Evolutionary conservation across 2,888 invertebrate genomes (phyloP).

Genomic region (Papilio demoleus): DNA sequence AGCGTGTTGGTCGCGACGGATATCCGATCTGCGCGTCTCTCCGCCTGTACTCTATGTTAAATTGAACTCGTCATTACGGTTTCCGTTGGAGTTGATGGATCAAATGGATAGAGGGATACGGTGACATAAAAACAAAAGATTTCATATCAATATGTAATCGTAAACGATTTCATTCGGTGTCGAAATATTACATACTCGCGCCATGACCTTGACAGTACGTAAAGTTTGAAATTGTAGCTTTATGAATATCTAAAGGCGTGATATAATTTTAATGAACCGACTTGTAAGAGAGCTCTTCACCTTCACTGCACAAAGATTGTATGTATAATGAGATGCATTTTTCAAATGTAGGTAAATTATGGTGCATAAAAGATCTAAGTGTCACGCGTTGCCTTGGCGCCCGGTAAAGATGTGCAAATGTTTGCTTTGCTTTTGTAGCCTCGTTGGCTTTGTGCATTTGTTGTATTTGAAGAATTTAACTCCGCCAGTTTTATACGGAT

Average conservation of each 20-base stretch:
- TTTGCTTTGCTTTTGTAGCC: constrained; percentile 21
- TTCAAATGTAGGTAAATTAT: constrained; percentile 14
- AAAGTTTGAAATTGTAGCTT: constrained; percentile 1
- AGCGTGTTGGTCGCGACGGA: constrained; percentile 27
- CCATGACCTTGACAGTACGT: constrained; percentile 16
- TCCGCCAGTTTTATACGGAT: background rate
- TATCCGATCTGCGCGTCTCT: constrained; percentile 36
- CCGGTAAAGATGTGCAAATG: constrained; percentile 14
- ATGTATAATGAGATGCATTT: constrained; percentile 22
- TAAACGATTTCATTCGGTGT: background rate
- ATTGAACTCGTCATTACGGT: constrained; percentile 36
- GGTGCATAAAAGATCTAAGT: constrained; percentile 16
- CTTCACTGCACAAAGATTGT: constrained; percentile 16
- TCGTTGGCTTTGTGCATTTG: constrained; percentile 23
- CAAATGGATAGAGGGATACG: constrained; percentile 15
- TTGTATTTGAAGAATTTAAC: constrained; percentile 27
- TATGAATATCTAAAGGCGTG: constrained; percentile 2
- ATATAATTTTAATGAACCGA: constrained; percentile 24
- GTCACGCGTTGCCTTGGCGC: constrained; percentile 7
- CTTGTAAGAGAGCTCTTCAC: constrained; percentile 4
- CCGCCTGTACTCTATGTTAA: constrained; percentile 33
- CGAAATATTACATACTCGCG: background rate
- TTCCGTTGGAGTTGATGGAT: constrained; percentile 29
- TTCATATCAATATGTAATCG: constrained; percentile 1
- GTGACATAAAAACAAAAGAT: constrained; percentile 14